Evolutionary conservation across 2,888 invertebrate genomes (phyloP).

Genomic region (Chalcosyrphus nemorum): DNA sequence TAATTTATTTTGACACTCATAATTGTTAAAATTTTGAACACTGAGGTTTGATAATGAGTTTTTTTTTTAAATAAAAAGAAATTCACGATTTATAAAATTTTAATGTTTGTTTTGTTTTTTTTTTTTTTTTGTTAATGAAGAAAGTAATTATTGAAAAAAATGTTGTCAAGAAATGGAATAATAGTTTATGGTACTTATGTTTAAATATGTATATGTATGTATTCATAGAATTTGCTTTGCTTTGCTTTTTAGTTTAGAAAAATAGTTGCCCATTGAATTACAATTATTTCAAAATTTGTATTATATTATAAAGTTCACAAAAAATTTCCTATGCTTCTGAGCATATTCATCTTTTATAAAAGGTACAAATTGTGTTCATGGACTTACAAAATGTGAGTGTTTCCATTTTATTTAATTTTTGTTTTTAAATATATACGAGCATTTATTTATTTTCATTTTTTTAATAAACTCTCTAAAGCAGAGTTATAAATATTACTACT

Average conservation of each 20-base stretch:
- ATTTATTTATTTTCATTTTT: conserved; percentile 3
- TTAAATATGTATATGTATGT: conserved; percentile 18
- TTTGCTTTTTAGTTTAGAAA: conserved; percentile 54
- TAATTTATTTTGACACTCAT: not conserved
- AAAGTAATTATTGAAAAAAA: not conserved
- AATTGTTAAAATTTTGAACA: not conserved
- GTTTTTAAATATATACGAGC: conserved; percentile 9
- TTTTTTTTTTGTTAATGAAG: no score
- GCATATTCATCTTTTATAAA: conserved; percentile 55
- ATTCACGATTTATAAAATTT: not conserved
- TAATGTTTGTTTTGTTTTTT: no score
- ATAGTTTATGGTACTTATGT: not conserved
- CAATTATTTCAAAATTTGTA: conserved; percentile 49
- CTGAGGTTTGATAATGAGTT: not conserved
- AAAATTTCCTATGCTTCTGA: conserved; percentile 30
- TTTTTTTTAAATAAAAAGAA: not conserved
- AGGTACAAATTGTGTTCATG: conserved; percentile 69
- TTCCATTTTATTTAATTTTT: not conserved
- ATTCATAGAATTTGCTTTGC: conserved; percentile 16
- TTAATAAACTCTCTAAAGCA: conserved; percentile 30
- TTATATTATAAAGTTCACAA: conserved; percentile 50
- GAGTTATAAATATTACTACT: conserved; percentile 31
- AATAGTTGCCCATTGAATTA: conserved; percentile 42
- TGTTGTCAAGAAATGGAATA: not conserved
- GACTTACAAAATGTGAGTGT: conserved; percentile 61